Evolutionary conservation across 2,797 vertebrate genomes (phyloP), one percentile per base, ranked within the genome.

Genomic region (Pseudochirops cupreus): DNA sequence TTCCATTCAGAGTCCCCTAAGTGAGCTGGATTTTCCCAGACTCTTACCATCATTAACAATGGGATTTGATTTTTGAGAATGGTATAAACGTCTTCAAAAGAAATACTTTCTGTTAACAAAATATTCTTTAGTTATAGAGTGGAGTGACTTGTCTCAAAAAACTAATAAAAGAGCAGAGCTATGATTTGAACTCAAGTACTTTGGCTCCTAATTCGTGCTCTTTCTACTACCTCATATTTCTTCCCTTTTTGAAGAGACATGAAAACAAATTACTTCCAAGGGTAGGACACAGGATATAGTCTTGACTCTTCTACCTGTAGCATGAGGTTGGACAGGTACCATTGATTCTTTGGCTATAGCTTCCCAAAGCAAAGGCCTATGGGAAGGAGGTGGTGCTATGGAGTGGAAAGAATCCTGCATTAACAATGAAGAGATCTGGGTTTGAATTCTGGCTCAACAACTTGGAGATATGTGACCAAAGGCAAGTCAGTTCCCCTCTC

Each of bases 21-120:
- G 67, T 82, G 67, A 82, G 67, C 67, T 82, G 67, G n/a, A 18
- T 82, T 82, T 82, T 82, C 67, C n/a, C 67, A 82, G 67, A 82
- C 67, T 82, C 21, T 82, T 82, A 82, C 18, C 18, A 82, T 82
- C 67, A 82, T 82, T 82, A 82, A 82, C 67, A 82, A 82, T 82
- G 67, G n/a, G 18, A 82, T 24, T 82, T 82, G 18, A 39, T 82
- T 46, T 82, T 82, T 82, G 67, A 82, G 67, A 82, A 46, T 82
- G 67, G 67, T 46, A 46, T 18, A 46, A 46, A 82, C 6, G 67
- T 82, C 67, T 82, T 82, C n/a, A 82, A 82, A 46, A 82, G 67
- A 82, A 82, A 82, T 82, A n/a, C 67, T 82, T 46, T 82, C 7
- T 82, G 67, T 82, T 82, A 82, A 82, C 5, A 46, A 82, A 82